phyloP scores from a whole-genome alignment of 1,140 invertebrate genomes.

The Dolichoris vasculosae region DNA sequence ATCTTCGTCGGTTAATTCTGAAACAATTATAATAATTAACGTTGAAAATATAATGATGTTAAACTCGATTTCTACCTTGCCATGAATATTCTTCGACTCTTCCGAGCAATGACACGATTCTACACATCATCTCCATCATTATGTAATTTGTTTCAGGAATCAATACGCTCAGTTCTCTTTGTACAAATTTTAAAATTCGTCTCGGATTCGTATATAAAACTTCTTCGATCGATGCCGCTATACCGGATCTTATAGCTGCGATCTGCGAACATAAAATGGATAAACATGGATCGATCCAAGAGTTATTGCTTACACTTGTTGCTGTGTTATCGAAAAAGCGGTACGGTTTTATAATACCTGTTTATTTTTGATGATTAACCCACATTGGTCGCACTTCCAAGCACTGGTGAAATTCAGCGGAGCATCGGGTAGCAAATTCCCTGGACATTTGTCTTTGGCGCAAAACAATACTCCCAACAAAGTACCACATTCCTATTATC shows the following conservation, averaged over 20 bases:
- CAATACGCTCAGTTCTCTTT: conserved; percentile 57
- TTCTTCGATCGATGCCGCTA: conserved; percentile 56
- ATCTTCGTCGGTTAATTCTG: conserved; percentile 65
- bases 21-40: conserved; percentile 34
- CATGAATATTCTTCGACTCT: conserved; percentile 57
- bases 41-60: background rate
- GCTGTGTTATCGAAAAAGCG: no score
- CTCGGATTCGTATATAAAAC: conserved; percentile 55
- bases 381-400: conserved; percentile 63
- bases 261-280: conserved; percentile 55
- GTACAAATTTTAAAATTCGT: conserved; percentile 58
- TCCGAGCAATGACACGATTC: conserved; percentile 64
- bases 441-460: conserved; percentile 58
- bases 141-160: conserved; percentile 62
- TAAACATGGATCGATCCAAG: no score
- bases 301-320: no score
- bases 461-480: conserved; percentile 63
- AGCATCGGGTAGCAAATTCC: conserved; percentile 58
- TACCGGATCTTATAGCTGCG: conserved; percentile 58
- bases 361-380: conserved; percentile 54
- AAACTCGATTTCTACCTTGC: conserved; percentile 56
- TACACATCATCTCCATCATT: conserved; percentile 63
- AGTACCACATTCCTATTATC: conserved; percentile 63
- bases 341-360: conserved; percentile 59
- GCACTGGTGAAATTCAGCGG: conserved; percentile 54